These are phyloP conservation scores for Cosmia trapezina DNA, from an alignment of 2,888 invertebrate species.

Conservation along the genomic window DNA sequence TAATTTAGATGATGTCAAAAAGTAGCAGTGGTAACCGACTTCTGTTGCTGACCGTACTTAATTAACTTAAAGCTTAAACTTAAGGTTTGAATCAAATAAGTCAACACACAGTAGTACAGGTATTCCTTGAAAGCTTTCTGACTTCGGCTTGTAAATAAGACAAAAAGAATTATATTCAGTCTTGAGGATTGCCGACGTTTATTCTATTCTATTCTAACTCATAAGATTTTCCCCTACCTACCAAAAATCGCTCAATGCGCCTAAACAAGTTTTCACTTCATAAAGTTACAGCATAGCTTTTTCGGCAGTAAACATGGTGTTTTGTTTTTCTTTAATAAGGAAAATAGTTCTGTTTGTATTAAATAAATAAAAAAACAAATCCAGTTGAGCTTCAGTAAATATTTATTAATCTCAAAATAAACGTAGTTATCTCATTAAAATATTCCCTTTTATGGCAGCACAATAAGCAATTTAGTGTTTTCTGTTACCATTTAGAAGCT, in stretches of 20 bases:
- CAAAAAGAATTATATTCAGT: background rate
- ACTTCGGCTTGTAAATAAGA: background rate
- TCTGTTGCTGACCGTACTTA: too few relatives aligned
- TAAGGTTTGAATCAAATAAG: background rate
- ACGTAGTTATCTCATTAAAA: conserved; percentile 1
- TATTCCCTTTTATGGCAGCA: conserved; percentile 5
- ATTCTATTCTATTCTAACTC: too few relatives aligned
- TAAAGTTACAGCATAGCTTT: background rate
- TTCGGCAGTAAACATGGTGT: background rate
- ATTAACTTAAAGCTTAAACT: background rate
- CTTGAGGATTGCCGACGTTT: too few relatives aligned
- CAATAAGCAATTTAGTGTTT: conserved; percentile 30
- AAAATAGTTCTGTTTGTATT: background rate
- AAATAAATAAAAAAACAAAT: conserved; percentile 1
- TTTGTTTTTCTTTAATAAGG: background rate
- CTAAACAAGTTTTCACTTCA: too few relatives aligned
- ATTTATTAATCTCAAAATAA: conserved; percentile 28
- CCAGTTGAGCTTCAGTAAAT: background rate
- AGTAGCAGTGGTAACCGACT: too few relatives aligned
- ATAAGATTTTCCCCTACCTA: too few relatives aligned
- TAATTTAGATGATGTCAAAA: too few relatives aligned
- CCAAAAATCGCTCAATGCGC: too few relatives aligned
- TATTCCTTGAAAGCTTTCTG: background rate
- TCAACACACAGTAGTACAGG: too few relatives aligned
- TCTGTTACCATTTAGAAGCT: conserved; percentile 19